Evolutionary conservation across 2,888 invertebrate genomes (phyloP).

Genomic region (Apamea sordens): DNA sequence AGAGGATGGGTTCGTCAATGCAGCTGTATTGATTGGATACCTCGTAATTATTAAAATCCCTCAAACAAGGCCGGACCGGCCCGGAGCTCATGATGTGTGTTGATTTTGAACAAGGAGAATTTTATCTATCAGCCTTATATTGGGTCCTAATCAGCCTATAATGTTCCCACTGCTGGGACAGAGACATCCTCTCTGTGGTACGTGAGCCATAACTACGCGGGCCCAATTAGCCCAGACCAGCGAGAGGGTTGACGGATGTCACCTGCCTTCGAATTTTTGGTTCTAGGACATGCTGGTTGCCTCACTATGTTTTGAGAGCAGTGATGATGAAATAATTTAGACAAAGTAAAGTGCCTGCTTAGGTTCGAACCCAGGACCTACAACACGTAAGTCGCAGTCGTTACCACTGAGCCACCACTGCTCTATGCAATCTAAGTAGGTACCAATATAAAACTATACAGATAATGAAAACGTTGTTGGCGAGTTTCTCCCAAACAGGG

Average conservation of each 20-base stretch:
- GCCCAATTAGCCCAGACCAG: no score
- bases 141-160: neutral
- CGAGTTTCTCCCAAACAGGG: slow-evolving; percentile 39
- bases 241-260: neutral
- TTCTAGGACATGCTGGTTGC: neutral
- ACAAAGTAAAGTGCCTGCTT: no score
- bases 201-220: neutral
- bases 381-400: no score
- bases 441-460: slow-evolving; percentile 34
- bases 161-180: neutral
- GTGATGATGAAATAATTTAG: neutral
- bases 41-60: neutral
- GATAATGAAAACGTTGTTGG: slow-evolving; percentile 53
- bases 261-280: neutral
- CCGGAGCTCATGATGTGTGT: neutral
- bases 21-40: slow-evolving; percentile 1
- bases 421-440: neutral
- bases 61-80: neutral
- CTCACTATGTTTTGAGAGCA: neutral
- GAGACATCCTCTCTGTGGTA: neutral
- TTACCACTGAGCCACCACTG: neutral
- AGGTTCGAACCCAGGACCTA: no score
- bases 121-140: neutral
- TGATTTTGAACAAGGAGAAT: neutral
- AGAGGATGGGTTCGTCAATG: neutral